These are phyloP conservation scores for Pycnonotus jocosus DNA, from an alignment of 2,113 vertebrate species.

Conservation along the genomic window DNA sequence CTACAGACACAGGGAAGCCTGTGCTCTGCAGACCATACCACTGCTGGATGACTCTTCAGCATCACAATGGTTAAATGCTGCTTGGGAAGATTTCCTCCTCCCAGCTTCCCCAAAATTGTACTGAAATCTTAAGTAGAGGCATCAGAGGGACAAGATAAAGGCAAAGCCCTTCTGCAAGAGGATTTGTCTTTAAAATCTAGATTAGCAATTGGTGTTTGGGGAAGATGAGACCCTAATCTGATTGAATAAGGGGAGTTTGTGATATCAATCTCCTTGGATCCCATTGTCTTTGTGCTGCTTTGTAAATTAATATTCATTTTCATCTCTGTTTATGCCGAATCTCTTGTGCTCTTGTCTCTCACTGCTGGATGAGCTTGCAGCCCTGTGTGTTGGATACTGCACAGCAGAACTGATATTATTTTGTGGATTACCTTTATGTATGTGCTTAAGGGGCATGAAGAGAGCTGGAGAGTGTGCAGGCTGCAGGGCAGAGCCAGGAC, in stretches of 20 bases:
- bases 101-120: background rate
- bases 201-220: slow-evolving; percentile 35
- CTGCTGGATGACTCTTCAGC: background rate
- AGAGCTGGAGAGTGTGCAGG: background rate
- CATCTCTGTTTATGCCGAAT: background rate
- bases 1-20: background rate
- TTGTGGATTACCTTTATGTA: background rate
- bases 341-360: slow-evolving; percentile 1
- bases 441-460: background rate
- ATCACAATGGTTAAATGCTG: background rate
- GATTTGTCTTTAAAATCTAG: slow-evolving; percentile 50
- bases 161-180: slow-evolving; percentile 31
- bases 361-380: background rate
- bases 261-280: slow-evolving; percentile 35
- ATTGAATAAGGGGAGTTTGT: slow-evolving; percentile 12
- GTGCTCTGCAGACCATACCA: rapidly evolving
- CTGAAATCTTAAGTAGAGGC: background rate
- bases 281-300: slow-evolving; percentile 49
- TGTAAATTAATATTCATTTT: slow-evolving; percentile 55
- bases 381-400: background rate
- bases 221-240: slow-evolving; percentile 42
- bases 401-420: background rate
- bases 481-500: background rate
- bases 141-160: slow-evolving; percentile 26
- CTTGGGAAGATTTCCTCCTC: background rate